These are phyloP conservation scores for Phoebastria nigripes DNA, from an alignment of 2,797 vertebrate species.

Conservation along the genomic window DNA sequence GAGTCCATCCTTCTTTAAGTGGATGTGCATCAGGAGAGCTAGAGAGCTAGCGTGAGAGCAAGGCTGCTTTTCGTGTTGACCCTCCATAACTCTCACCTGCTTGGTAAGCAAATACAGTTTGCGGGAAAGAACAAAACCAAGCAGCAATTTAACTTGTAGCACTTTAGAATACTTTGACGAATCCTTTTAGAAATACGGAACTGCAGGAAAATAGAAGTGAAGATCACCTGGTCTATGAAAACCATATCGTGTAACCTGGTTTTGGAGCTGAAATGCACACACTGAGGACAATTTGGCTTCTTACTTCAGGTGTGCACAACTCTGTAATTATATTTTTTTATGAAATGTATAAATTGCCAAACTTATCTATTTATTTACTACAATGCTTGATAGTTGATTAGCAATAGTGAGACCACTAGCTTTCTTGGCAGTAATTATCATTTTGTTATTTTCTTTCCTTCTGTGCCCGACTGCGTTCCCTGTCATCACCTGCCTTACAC, in stretches of 20 bases:
- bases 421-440: not conserved
- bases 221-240: not conserved
- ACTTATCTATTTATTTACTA: not conserved
- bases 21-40: not conserved
- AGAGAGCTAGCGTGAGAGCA: not conserved
- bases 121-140: not conserved
- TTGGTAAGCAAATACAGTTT: not conserved
- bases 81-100: not conserved
- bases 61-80: not conserved
- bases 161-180: not conserved
- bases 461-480: not conserved
- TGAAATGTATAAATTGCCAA: not conserved
- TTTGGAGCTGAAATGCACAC: not conserved
- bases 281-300: not conserved
- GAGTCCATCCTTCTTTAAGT: not conserved
- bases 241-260: fast-evolving
- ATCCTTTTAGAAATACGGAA: not conserved
- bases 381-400: not conserved
- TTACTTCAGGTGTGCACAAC: not conserved
- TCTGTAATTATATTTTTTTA: not conserved
- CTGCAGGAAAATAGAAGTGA: not conserved
- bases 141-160: not conserved
- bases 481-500: not conserved
- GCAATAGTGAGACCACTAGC: not conserved
- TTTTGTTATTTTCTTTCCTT: not conserved